Base-by-base conservation (phyloP, 2,888 invertebrate genomes). In the Drosophila yooni region DNA sequence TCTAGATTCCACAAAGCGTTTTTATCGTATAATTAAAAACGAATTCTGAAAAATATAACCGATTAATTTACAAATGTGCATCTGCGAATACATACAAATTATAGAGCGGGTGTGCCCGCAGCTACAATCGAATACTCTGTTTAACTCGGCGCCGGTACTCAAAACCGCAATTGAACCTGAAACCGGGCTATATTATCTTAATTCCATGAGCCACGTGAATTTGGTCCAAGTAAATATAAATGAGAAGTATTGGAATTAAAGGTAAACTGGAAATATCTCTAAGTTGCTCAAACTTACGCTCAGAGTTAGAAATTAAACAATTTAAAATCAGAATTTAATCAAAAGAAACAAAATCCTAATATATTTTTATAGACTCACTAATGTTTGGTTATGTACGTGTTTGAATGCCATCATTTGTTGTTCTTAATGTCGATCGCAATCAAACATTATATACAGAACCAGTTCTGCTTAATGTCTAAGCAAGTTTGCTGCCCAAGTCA, bases 11-110 rank as follows among this genome's bases (percentile, higher is more conserved):
- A 46, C 89, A 81, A 72, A 74, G 62, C 61, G 66, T 57, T 78
- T 74, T 74, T 21, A 21, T 68, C 61, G 68, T 81, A 80, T 82
- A 83, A 91, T 91, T 88, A 88, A 88, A 91, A 79, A 65, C 71
- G 81, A 85, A 85, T 87, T 87, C 82, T 76, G 76, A 81, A 83
- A 88, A 91, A 58, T 27, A 68, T 40, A 65, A 62, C 57, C 70
- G 67, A 3, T 25, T 46, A 2, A 46, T 25, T 46, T 46, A 72
- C 73, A 79, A 83, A 88, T 82, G 73, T 81, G 70, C 84, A 81
- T 81, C 72, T 70, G 70, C 60, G 64, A 76, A 70, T 21, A 38
- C 63, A 67, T 73, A 72, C 59, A 74, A 83, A 83, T 79, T 87
- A 76, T 66, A 76, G 60, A 75, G 65, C 70, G 74, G 64, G 66